Conservation (phyloP, 2,113 vertebrate species). For the Neotragus pygmaeus region DNA sequence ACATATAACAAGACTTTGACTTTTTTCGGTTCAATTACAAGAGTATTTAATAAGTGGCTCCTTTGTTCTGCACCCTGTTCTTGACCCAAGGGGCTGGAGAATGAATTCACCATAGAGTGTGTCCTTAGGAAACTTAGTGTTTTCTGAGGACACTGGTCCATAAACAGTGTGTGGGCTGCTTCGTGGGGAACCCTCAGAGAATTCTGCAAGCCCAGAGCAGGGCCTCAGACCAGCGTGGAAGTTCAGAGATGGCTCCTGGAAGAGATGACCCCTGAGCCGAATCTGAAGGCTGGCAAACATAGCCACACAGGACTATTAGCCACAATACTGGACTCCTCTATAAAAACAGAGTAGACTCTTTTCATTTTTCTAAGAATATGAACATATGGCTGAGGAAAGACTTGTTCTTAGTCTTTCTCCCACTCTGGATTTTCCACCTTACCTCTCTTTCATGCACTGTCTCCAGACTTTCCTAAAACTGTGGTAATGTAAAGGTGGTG, state of each 20-base stretch:
- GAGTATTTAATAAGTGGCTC: neutral
- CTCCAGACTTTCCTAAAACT: neutral
- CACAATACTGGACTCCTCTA: neutral
- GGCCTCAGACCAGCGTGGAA: neutral
- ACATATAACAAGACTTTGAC: neutral
- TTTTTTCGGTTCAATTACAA: neutral
- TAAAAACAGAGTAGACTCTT: neutral
- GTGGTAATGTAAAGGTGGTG: neutral
- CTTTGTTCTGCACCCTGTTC: neutral
- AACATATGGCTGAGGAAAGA: neutral
- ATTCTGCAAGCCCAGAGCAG: neutral
- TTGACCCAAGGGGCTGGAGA: neutral
- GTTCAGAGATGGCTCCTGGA: neutral
- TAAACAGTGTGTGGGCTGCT: too few species aligned
- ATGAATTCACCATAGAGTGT: neutral
- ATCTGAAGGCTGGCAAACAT: neutral
- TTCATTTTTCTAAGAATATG: neutral
- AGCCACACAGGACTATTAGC: neutral
- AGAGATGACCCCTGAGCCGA: neutral
- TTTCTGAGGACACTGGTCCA: neutral
- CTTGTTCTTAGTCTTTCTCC: neutral
- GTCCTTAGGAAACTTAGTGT: rapidly evolving
- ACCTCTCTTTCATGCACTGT: neutral
- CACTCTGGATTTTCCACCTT: neutral
- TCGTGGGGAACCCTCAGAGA: neutral